A percentile compares a stretch with the other conserved stretches of the same genome.
These are phyloP conservation scores for Porites australiensis DNA, from an alignment of 64 coral and sea anemone species.

Conservation along the genomic window DNA sequence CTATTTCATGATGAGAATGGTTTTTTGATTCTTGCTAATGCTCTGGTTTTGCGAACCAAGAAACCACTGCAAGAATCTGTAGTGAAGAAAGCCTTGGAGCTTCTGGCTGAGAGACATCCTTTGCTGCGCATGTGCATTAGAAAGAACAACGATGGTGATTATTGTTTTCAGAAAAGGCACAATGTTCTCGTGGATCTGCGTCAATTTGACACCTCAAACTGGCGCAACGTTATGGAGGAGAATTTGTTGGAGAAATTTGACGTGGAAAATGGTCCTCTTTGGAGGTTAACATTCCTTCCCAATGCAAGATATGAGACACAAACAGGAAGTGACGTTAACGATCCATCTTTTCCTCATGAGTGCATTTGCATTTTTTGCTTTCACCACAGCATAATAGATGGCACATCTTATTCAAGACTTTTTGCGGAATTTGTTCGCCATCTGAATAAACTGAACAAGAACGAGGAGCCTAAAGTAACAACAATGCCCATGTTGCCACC, in stretches of 20 bases:
- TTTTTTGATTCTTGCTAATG: not conserved
- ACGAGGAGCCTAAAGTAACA: not conserved
- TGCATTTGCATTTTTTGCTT: not conserved
- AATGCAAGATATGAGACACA: not conserved
- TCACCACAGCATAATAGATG: not conserved
- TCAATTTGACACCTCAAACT: not conserved
- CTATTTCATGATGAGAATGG: not conserved
- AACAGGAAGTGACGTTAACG: not conserved
- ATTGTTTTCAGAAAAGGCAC: not conserved
- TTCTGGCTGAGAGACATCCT: not conserved
- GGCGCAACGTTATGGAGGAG: not conserved
- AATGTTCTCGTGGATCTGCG: not conserved
- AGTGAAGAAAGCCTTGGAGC: conserved; percentile 10
- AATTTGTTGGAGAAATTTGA: conserved; percentile 29
- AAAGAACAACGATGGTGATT: not conserved
- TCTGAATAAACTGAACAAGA: not conserved
- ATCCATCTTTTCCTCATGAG: not conserved
- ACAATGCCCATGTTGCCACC: conserved; percentile 9
- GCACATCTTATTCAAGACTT: not conserved
- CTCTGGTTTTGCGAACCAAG: not conserved
- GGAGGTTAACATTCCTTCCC: conserved; percentile 4
- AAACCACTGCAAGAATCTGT: not conserved
- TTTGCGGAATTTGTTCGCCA: not conserved
- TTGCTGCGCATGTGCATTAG: not conserved
- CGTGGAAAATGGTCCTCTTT: conserved; percentile 3